Percentiles rank a stretch among this genome's conserved stretches.
Conservation (phyloP, 2,797 vertebrate species). For the Cyclura pinguis region DNA sequence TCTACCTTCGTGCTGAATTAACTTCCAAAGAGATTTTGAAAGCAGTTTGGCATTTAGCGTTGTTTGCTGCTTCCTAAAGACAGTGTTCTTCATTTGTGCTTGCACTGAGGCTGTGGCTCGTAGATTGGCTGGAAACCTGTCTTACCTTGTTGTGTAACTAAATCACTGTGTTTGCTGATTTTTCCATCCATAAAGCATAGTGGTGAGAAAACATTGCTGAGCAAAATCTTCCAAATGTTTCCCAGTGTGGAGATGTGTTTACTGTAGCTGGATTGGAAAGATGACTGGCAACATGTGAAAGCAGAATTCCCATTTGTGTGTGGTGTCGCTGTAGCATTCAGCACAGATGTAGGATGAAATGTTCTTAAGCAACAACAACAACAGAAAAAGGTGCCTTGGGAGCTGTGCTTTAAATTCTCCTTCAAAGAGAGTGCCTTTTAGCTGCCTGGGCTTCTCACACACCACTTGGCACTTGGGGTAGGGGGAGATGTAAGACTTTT, state of each 20-base stretch:
- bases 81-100: background rate
- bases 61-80: background rate
- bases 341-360: conserved; percentile 63
- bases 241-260: conserved; percentile 41
- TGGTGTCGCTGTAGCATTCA: conserved; percentile 31
- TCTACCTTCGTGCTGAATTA: background rate
- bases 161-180: background rate
- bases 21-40: background rate
- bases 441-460: conserved; percentile 51
- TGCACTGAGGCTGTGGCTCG: background rate
- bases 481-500: conserved; percentile 43
- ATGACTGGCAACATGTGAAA: conserved; percentile 9
- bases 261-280: conserved; percentile 40
- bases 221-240: conserved; percentile 18
- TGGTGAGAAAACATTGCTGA: background rate
- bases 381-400: conserved; percentile 41
- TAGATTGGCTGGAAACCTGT: background rate
- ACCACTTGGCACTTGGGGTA: conserved; percentile 35
- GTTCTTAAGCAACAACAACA: background rate
- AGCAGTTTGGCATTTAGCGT: background rate
- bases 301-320: conserved; percentile 29
- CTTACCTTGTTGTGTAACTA: background rate
- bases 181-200: background rate
- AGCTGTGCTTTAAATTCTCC: conserved; percentile 51
- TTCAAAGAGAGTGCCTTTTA: conserved; percentile 50